Conservation (phyloP, 2,888 invertebrate species). For the Phytoseiulus persimilis region DNA sequence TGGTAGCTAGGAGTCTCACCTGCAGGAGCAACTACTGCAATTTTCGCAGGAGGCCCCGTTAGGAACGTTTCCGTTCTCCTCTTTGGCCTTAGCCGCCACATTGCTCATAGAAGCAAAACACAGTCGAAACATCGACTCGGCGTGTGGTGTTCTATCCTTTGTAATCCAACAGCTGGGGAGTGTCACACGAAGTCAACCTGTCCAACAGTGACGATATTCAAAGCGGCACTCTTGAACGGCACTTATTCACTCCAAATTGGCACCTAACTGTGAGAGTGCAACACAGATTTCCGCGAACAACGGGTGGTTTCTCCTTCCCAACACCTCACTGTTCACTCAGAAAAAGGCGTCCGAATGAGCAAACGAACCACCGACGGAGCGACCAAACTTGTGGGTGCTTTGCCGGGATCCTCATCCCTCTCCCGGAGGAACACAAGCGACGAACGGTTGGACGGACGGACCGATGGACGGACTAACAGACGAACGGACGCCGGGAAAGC, state of each 20-base stretch:
- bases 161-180: background rate
- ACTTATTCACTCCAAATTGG: background rate
- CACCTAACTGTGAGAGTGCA: background rate
- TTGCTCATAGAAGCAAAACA: constrained; percentile 32
- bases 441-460: background rate
- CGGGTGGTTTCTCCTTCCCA: background rate
- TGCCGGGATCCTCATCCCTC: background rate
- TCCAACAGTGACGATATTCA: background rate
- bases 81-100: background rate
- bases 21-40: constrained; percentile 33
- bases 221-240: background rate
- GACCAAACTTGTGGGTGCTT: background rate
- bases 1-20: background rate
- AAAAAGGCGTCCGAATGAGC: background rate
- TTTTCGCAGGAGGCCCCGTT: constrained; percentile 13
- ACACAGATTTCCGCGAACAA: background rate
- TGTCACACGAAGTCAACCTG: background rate
- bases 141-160: background rate
- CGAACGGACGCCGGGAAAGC: background rate
- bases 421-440: constrained; percentile 5
- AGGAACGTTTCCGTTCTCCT: constrained; percentile 18
- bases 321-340: background rate
- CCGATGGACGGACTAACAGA: background rate
- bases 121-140: constrained; percentile 34
- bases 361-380: background rate